These are phyloP conservation scores for Monomorium pharaonis DNA, from an alignment of 1,140 invertebrate genomes.

Conservation along the genomic window DNA sequence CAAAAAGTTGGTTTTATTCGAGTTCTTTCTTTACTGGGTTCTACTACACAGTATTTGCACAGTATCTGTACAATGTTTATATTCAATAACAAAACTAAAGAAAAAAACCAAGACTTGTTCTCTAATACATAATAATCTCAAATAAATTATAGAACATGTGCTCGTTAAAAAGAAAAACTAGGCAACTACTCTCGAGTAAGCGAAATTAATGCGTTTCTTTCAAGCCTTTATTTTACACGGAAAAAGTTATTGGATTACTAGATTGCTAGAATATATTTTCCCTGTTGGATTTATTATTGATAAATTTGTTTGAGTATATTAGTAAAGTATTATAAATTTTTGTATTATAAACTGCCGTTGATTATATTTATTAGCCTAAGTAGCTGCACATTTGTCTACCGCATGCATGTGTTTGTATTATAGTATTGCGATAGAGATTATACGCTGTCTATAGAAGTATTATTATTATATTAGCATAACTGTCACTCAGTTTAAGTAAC, in stretches of 20 bases:
- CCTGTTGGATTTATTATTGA: neutral
- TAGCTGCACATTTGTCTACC: neutral
- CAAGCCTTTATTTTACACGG: neutral
- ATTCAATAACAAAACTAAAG: too few relatives aligned
- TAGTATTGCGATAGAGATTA: slow-evolving; percentile 1
- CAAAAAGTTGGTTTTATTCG: too few relatives aligned
- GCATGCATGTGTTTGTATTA: slow-evolving; percentile 13
- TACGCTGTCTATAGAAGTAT: neutral
- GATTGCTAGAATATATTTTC: neutral
- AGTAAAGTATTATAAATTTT: neutral
- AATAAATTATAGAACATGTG: too few relatives aligned
- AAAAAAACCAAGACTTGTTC: too few relatives aligned
- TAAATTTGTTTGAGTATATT: neutral
- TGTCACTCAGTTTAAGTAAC: neutral
- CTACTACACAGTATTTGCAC: too few relatives aligned
- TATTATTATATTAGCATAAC: slow-evolving; percentile 20
- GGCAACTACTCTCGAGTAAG: too few relatives aligned
- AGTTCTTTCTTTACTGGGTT: too few relatives aligned
- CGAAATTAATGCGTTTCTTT: neutral
- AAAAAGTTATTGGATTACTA: neutral
- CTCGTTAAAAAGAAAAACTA: too few relatives aligned
- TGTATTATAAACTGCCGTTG: neutral
- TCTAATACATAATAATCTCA: too few relatives aligned
- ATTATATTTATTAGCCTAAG: slow-evolving; percentile 6
- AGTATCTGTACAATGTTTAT: too few relatives aligned